phyloP scores from a whole-genome alignment of 1,140 invertebrate species.

The Bombus pascuorum region DNA sequence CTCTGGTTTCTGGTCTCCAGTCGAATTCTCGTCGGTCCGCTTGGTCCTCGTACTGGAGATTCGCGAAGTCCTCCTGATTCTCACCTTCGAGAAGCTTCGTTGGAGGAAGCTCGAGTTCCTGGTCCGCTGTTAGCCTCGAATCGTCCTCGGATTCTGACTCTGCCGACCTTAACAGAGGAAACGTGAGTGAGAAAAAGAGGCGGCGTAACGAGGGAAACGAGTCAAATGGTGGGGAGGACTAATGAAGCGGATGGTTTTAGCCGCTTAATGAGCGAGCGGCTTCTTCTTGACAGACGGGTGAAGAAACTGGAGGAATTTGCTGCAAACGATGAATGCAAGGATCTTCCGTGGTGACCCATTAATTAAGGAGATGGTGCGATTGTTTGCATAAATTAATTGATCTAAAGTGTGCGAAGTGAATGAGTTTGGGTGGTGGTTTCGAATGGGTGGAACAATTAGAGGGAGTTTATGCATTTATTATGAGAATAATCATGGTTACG shows the following conservation, averaged over 20 bases:
- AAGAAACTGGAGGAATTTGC: constrained; percentile 27
- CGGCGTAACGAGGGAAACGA: not conserved
- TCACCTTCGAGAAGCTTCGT: not conserved
- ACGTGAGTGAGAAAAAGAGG: not conserved
- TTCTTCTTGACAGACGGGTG: constrained; percentile 5
- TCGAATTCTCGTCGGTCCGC: not conserved
- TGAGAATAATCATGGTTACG: no score
- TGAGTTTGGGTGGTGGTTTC: not conserved
- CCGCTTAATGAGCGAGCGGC: constrained; percentile 32
- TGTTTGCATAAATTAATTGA: not conserved
- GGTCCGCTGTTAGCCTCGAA: not conserved
- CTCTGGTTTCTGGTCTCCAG: not conserved
- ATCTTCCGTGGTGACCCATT: constrained; percentile 49
- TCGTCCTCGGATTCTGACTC: not conserved
- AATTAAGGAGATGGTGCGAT: not conserved
- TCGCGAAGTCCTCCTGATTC: not conserved
- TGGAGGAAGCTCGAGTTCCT: not conserved
- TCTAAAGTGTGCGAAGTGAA: no score
- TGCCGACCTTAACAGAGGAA: constrained; percentile 25
- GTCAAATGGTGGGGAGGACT: not conserved
- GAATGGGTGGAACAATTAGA: not conserved
- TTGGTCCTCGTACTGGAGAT: no score
- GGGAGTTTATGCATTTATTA: not conserved
- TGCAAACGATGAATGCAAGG: constrained; percentile 16
- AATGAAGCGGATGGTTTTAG: constrained; percentile 20